Base-by-base conservation (phyloP, 2,888 invertebrate species). In the Agrotis puta region DNA sequence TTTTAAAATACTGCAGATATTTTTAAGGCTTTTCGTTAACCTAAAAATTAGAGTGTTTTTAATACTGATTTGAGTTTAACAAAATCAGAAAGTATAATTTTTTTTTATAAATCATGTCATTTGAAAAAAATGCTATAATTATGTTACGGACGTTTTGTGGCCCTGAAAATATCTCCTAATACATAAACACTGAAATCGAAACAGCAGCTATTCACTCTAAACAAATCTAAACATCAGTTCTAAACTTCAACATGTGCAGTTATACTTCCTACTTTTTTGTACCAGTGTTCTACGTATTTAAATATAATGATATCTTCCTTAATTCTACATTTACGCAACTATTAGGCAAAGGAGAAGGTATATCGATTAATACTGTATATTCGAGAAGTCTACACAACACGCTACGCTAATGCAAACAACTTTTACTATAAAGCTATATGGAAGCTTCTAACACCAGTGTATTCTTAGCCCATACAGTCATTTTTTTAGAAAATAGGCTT, bases 321-420 rank as follows among this genome's bases (percentile, higher is more conserved):
- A 79, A 16, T 20, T 57, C 75, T 79, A 85, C 62, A 51, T 74
- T 72, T 76, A 81, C 64, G 77, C 64, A 58, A 14, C 76, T 87
- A 87, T 77, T 82, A 80, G 79, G 77, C 77, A 80, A 71, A 89
- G 93, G 93, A 93, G 87, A 90, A 90, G 92, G 92, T 92, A 87
- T 91, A 93, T 81, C 43, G 62, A 70, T 77, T 79, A 87, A 94
- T 94, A 94, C 92, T 91, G 94, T 94, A 94, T 91, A 94, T 79
- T 66, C 82, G 79, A 88, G 84, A 85, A 85, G 33, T 59, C 87
- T 88, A 87, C 85, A 85, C 75, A 84, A 81, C 79, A 79, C 72
- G 59, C 82, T 86, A 88, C 78, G 75, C 85, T 86, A 88, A 39
- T 80, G 83, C 82, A 77, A 87, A 88, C 86, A 82, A 87, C 85